phyloP scores from a whole-genome alignment of 1,140 invertebrate species.

The Gonioctena quinquepunctata region DNA sequence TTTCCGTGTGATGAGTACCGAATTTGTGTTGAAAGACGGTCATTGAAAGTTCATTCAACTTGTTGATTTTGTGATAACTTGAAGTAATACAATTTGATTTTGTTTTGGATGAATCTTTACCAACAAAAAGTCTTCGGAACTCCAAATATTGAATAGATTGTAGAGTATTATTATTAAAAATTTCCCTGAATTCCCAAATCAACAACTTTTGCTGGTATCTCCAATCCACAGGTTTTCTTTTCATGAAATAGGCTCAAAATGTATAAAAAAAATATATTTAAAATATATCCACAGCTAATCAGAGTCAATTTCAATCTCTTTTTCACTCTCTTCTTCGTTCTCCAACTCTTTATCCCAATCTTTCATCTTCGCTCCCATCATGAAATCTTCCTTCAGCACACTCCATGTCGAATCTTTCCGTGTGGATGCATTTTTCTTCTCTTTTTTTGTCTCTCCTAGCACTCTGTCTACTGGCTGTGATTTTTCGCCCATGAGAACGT shows the following conservation, averaged over 20 bases:
- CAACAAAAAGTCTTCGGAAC: too few relatives aligned
- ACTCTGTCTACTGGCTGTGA: slow-evolving; percentile 60
- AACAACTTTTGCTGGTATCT: too few relatives aligned
- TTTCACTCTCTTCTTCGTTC: slow-evolving; percentile 50
- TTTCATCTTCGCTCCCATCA: slow-evolving; percentile 86
- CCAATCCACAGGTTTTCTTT: too few relatives aligned
- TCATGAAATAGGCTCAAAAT: too few relatives aligned
- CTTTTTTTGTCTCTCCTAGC: slow-evolving; percentile 54
- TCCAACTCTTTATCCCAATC: slow-evolving; percentile 83
- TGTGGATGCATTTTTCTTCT: slow-evolving; percentile 56
- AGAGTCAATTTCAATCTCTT: slow-evolving; percentile 27
- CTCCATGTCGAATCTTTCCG: slow-evolving; percentile 58
- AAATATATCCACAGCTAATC: slow-evolving; percentile 27
- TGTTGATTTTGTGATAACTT: too few relatives aligned
- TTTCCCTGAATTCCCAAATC: too few relatives aligned
- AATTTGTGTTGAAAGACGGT: neutral
- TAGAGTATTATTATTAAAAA: too few relatives aligned
- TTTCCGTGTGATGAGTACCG: neutral
- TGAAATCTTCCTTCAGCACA: slow-evolving; percentile 76
- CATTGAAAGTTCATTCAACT: too few relatives aligned
- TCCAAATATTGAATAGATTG: too few relatives aligned
- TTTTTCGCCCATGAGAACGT: slow-evolving; percentile 78
- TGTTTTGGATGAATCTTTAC: too few relatives aligned
- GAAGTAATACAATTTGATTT: too few relatives aligned
- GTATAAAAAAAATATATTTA: neutral